Base-by-base conservation (phyloP, 1,140 invertebrate genomes). In the Tribolium madens region DNA sequence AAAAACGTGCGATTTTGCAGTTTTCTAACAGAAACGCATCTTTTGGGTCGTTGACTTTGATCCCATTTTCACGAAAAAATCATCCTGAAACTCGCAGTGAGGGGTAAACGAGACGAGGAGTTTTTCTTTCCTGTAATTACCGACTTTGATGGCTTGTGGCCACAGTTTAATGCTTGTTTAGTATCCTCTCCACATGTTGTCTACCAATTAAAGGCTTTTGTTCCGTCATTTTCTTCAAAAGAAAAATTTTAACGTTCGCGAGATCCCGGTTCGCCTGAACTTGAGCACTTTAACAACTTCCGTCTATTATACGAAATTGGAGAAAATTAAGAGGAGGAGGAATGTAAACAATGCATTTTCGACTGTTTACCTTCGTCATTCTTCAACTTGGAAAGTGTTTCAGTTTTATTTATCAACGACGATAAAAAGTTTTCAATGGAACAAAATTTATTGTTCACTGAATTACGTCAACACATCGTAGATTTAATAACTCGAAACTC, bases 131-230 rank as follows among this genome's bases (percentile, higher is more conserved):
- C 48, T 14, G 48, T 50, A 50, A 50, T 50, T 17, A 50, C 48
- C 6, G 13, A 50, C 12, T 50, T 50, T 50, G 48, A 50, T 50
- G 48, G 48, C 48, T 50, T 50, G 48, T 50, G 48, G 48, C 48
- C 48, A 50, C 15, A 14, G 48, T 50, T 50, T 14, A 50, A 50
- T 50, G 48, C 48, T 50, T 50, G 48, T 50, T 50, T 50, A 50
- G 48, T 50, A 50, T 50, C 48, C 48, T 50, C 48, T 15, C 48
- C 48, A 17, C 48, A 50, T 50, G 48, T 50, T 15, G 48, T 50
- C 48, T 7, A 50, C 48, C 15, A 50, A 50, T 50, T 50, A 50
- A 50, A 14, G 15, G 10, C 48, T 14, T 50, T 50, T 50, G 48
- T 50, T 50, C 48, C 48, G 48, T 15, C 48, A 50, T 50, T 50